These are phyloP conservation scores for Chaetophractus vellerosus DNA, from an alignment of 2,797 vertebrate species.

Conservation along the genomic window DNA sequence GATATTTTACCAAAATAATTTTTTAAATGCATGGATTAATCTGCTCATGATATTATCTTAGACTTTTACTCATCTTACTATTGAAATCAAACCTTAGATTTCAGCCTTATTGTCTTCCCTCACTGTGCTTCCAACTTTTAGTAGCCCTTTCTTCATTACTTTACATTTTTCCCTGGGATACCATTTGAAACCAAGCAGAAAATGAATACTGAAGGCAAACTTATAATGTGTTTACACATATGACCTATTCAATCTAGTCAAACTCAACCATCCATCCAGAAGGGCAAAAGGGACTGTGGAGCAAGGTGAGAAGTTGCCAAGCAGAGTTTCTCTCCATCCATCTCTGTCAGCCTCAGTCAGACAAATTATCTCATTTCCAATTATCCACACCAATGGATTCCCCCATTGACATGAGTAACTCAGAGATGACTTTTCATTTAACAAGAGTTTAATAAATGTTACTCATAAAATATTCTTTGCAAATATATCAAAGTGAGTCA, in stretches of 20 bases:
- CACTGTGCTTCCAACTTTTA: conserved; percentile 53
- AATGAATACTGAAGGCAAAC: conserved; percentile 66
- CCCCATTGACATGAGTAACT: conserved; percentile 19
- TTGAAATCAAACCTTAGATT: conserved; percentile 11
- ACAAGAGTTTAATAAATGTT: conserved; percentile 53
- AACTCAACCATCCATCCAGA: conserved; percentile 10
- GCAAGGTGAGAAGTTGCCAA: neutral
- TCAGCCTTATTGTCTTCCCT: neutral
- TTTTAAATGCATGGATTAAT: neutral
- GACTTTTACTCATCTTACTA: conserved; percentile 24
- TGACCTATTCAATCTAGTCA: conserved; percentile 47
- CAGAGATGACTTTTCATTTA: conserved; percentile 53
- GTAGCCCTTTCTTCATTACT: conserved; percentile 36
- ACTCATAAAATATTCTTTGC: conserved; percentile 52
- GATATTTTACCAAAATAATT: too few species aligned
- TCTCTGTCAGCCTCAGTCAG: neutral
- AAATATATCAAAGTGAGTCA: conserved; percentile 56
- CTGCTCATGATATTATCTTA: neutral
- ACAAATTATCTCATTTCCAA: conserved; percentile 47
- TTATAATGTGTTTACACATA: conserved; percentile 55
- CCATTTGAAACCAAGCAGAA: conserved; percentile 62
- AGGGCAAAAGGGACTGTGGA: neutral
- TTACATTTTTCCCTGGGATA: conserved; percentile 17
- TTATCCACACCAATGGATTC: conserved; percentile 14
- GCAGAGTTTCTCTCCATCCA: neutral